These are phyloP conservation scores for Phyllotis vaccarum DNA, from an alignment of 2,797 vertebrate genomes.

Conservation along the genomic window DNA sequence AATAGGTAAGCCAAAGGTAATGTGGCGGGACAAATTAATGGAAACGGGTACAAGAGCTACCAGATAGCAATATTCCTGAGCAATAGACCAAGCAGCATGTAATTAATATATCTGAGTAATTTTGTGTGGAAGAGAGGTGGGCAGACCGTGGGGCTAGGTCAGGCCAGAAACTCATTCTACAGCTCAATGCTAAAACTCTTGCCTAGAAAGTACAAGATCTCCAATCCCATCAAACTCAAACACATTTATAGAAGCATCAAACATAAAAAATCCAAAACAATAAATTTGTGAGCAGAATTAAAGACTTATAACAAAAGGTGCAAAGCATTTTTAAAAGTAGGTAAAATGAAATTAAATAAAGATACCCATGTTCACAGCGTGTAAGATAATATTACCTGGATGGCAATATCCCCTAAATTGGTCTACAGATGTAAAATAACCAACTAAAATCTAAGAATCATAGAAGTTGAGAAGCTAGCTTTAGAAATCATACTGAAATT, in stretches of 20 bases:
- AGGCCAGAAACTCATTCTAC: too few relatives aligned
- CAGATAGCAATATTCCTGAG: too few relatives aligned
- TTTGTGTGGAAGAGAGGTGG: too few relatives aligned
- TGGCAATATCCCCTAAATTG: not conserved
- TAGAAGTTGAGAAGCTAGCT: not conserved
- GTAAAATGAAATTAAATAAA: constrained; percentile 44
- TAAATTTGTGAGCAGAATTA: not conserved
- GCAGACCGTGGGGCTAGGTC: too few relatives aligned
- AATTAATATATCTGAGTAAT: too few relatives aligned
- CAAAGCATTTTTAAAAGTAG: constrained; percentile 45
- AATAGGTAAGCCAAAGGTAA: too few relatives aligned
- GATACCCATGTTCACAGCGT: not conserved
- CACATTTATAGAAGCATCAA: constrained; percentile 19
- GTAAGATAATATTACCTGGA: not conserved
- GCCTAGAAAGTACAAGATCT: not conserved
- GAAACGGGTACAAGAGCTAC: too few relatives aligned
- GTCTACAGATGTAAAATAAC: constrained; percentile 17
- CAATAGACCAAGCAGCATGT: too few relatives aligned
- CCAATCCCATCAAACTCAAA: not conserved
- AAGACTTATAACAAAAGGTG: not conserved
- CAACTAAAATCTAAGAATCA: constrained; percentile 36
- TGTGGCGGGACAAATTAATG: too few relatives aligned
- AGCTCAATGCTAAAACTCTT: not conserved
- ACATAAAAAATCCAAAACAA: constrained; percentile 4
- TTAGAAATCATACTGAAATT: constrained; percentile 46